Evolutionary conservation across 2,888 invertebrate genomes (phyloP).

Genomic region (Prosapia bicincta): DNA sequence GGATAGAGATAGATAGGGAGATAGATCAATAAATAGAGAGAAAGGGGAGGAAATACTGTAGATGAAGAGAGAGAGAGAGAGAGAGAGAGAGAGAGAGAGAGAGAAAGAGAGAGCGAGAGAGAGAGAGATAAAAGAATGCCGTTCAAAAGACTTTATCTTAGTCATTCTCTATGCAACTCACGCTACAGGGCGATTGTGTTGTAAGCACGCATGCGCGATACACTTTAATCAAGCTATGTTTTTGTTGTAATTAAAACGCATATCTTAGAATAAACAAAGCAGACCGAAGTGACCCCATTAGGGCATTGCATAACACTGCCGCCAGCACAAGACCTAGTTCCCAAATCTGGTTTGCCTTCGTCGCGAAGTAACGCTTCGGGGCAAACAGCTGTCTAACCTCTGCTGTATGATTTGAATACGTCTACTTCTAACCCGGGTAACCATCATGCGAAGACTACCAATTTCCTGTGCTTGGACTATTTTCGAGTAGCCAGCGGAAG

Average conservation of each 20-base stretch:
- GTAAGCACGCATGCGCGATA: not conserved
- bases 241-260: not conserved
- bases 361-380: not conserved
- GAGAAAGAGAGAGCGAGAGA: too few species aligned
- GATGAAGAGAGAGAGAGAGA: too few species aligned
- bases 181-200: not conserved
- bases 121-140: too few species aligned
- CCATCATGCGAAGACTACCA: too few species aligned
- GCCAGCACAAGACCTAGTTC: not conserved
- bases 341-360: not conserved
- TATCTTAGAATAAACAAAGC: not conserved
- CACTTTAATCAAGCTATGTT: not conserved
- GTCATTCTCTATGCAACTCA: too few species aligned
- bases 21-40: too few species aligned
- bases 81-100: too few species aligned
- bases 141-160: too few species aligned
- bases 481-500: too few species aligned
- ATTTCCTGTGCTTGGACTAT: too few species aligned
- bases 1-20: too few species aligned
- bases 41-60: too few species aligned
- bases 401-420: not conserved
- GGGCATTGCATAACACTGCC: not conserved
- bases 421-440: not conserved
- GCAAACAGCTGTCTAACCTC: not conserved
- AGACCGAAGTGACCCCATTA: not conserved